Conservation (phyloP, 2,888 invertebrate genomes). For the Lithodes maja region DNA sequence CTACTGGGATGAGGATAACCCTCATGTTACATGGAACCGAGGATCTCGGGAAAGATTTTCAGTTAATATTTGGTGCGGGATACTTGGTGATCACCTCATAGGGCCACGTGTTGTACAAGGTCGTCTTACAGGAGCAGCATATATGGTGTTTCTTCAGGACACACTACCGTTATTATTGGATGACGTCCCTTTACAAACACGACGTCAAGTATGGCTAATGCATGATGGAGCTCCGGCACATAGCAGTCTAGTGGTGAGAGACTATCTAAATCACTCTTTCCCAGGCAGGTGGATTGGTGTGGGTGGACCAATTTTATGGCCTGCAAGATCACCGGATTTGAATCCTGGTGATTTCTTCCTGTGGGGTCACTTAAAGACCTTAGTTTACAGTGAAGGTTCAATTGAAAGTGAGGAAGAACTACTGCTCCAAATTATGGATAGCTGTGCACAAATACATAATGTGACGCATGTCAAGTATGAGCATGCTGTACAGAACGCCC, state of each 20-base stretch:
- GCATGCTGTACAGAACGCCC: no score
- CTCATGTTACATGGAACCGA: conserved; percentile 23
- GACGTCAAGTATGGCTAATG: conserved; percentile 20
- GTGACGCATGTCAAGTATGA: no score
- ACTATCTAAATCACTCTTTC: conserved; percentile 18
- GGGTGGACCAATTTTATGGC: conserved; percentile 19
- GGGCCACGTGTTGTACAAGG: conserved; percentile 10
- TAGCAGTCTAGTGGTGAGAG: conserved; percentile 28
- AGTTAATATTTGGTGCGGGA: conserved; percentile 30
- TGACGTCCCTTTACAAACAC: conserved; percentile 6
- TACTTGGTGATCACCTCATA: conserved; percentile 5
- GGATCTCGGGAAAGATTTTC: conserved; percentile 14
- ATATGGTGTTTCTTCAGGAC: conserved; percentile 18
- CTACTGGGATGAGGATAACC: conserved; percentile 14
- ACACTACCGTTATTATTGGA: conserved; percentile 3
- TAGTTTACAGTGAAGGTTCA: background rate
- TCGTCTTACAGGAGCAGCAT: conserved; percentile 18
- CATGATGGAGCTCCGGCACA: conserved; percentile 14
- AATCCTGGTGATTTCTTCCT: conserved; percentile 1
- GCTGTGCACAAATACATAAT: background rate
- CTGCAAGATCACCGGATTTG: conserved; percentile 12
- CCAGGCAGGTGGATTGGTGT: conserved; percentile 19
- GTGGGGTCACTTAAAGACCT: conserved; percentile 13
- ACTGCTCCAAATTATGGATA: conserved; percentile 18
- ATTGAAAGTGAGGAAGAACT: background rate